These are phyloP conservation scores for Pemphredon lugubris DNA, from an alignment of 2,888 invertebrate genomes.

Conservation along the genomic window DNA sequence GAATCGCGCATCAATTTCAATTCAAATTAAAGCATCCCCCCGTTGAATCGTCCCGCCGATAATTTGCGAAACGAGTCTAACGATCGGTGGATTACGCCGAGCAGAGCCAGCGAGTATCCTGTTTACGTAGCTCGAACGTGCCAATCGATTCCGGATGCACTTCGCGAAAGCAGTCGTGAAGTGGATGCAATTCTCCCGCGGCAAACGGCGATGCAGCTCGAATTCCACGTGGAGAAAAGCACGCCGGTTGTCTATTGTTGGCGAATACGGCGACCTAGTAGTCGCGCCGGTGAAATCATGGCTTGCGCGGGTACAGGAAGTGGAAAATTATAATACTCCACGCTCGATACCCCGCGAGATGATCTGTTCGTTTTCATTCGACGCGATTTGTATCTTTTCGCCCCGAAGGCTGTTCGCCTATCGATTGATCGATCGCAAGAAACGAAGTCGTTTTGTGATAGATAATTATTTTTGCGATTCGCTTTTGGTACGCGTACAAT, in stretches of 20 bases:
- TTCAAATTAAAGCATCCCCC: conserved; percentile 5
- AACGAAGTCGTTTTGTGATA: too few relatives aligned
- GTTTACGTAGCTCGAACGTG: not conserved
- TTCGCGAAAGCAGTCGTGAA: conserved; percentile 68
- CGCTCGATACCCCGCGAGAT: not conserved
- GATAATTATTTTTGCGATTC: too few relatives aligned
- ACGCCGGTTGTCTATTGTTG: conserved; percentile 54
- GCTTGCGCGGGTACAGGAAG: not conserved
- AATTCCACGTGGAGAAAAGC: conserved; percentile 63
- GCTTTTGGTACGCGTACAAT: too few relatives aligned
- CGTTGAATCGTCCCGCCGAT: not conserved
- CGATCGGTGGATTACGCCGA: conserved; percentile 32
- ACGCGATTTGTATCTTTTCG: not conserved
- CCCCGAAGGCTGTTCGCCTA: not conserved
- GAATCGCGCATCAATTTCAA: conserved; percentile 36
- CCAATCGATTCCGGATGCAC: conserved; percentile 67
- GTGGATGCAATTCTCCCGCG: conserved; percentile 51
- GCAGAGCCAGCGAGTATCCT: conserved; percentile 19
- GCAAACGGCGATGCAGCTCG: conserved; percentile 43
- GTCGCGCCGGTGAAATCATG: conserved; percentile 46
- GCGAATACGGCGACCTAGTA: conserved; percentile 35
- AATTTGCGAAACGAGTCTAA: conserved; percentile 44
- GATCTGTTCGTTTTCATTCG: conserved; percentile 8
- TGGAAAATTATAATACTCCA: conserved; percentile 14
- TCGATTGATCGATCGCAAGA: conserved; percentile 44